Evolutionary conservation across 2,113 vertebrate genomes (phyloP).

Genomic region (Tychaedon coryphoeus): DNA sequence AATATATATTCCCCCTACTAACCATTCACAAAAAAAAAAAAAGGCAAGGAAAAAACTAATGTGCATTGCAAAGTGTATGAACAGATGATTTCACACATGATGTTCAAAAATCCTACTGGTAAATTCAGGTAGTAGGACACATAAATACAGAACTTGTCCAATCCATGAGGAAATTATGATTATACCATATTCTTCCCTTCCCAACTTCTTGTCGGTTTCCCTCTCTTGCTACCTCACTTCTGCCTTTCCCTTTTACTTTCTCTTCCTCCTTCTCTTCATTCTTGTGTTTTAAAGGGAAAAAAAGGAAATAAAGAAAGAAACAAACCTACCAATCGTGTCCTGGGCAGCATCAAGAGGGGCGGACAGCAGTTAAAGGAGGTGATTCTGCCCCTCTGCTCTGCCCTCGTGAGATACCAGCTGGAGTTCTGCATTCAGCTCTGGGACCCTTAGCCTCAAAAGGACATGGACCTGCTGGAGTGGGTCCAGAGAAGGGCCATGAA

Average conservation of each 20-base stretch:
- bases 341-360: not conserved
- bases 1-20: not conserved
- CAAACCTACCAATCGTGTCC: fast-evolving
- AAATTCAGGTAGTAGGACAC: not conserved
- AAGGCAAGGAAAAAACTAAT: not conserved
- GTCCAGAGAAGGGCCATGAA: not conserved
- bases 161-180: not conserved
- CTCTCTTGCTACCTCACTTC: not conserved
- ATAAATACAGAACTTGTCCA: not conserved
- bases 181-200: too few species aligned
- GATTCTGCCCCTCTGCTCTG: not conserved
- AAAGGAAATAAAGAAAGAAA: not conserved
- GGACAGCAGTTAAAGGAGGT: not conserved
- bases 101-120: not conserved
- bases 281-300: not conserved
- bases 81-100: not conserved
- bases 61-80: not conserved
- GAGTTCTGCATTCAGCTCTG: not conserved
- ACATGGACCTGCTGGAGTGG: not conserved
- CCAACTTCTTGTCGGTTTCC: not conserved
- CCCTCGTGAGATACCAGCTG: not conserved
- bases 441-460: not conserved
- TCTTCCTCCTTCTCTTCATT: not conserved
- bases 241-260: not conserved
- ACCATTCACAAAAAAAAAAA: not conserved